Base-by-base conservation (phyloP, 1,140 invertebrate genomes). In the Zophobas atratus region DNA sequence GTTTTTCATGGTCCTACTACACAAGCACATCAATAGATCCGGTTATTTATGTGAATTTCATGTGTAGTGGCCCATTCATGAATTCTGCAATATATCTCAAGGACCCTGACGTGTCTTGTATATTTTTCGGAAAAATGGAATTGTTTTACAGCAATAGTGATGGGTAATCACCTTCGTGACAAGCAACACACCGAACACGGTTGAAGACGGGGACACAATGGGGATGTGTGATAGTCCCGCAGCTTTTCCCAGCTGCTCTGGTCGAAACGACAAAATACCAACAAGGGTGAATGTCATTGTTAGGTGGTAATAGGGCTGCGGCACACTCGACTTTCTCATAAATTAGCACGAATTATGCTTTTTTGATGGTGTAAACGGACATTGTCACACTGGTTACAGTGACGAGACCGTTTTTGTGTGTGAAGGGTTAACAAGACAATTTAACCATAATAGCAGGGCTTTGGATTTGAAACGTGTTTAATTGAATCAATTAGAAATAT, bases 251-350 rank as follows among this genome's bases (percentile, higher is more conserved):
- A 67, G 60, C 60, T 67, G 60, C 60, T 67, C 20, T 67, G 60
- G 56, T 5, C 35, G 39, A 67, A 41, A 36, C 38, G 57, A 63
- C 57, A 63, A 63, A 63, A 63, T 63, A 63, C 60, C 60, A 67
- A 67, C 60, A 67, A 67, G 60, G 60, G 60, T 67, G 39, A n/a
- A 46, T 8, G 49, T 67, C 6, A 67, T 67, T 67, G 60, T 67
- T 67, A 51, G 49, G 49, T 51, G 49, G 49, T 51, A 51, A 51
- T 51, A 33, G 39, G 39, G 6, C 60, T 67, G 38, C 60, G 60
- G 60, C 60, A 60, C 56, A 67, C 60, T 67, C 60, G 60, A 67
- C 60, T 67, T 67, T 67, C 60, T 67, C 60, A 67, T 67, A 67
- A 67, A 67, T 67, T 67, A 67, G 60, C 60, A 67, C 38, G 60